These are phyloP conservation scores for Falcaria lacertinaria DNA, from an alignment of 2,888 invertebrate genomes.

Conservation along the genomic window DNA sequence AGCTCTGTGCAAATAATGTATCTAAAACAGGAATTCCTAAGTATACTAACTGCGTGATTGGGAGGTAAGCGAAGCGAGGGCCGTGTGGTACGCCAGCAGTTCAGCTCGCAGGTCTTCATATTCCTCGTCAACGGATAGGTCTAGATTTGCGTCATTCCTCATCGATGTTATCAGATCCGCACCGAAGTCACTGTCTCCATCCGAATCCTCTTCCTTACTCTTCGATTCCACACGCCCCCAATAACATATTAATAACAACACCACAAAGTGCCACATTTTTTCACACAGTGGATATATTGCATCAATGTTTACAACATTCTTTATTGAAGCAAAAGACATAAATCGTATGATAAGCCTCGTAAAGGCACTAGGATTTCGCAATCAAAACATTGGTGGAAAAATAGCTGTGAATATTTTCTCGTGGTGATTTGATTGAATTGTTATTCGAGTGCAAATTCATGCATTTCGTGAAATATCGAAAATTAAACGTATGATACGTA, in stretches of 20 bases:
- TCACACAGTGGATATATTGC: constrained; percentile 1
- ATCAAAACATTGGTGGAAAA: constrained; percentile 18
- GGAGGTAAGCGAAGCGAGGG: constrained; percentile 41
- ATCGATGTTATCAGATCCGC: constrained; percentile 38
- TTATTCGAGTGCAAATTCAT: not conserved
- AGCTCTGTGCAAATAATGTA: too few species aligned
- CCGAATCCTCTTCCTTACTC: constrained; percentile 12
- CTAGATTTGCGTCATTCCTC: constrained; percentile 53
- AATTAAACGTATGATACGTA: constrained; percentile 8
- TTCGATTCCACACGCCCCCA: constrained; percentile 7
- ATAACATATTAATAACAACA: constrained; percentile 28
- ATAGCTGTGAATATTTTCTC: not conserved
- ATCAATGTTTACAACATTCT: constrained; percentile 19
- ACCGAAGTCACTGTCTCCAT: constrained; percentile 29
- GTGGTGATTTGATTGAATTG: not conserved
- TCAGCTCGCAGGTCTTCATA: constrained; percentile 69
- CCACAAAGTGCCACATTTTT: constrained; percentile 38
- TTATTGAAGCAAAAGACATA: constrained; percentile 53
- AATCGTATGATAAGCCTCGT: constrained; percentile 50
- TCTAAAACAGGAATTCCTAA: constrained; percentile 7
- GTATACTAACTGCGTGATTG: constrained; percentile 32
- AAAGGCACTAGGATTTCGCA: constrained; percentile 30
- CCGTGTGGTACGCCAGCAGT: constrained; percentile 60
- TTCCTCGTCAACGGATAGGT: constrained; percentile 60
- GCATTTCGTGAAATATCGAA: not conserved